Conservation (phyloP, 2,113 vertebrate genomes). For the Coryphaenoides rupestris region DNA sequence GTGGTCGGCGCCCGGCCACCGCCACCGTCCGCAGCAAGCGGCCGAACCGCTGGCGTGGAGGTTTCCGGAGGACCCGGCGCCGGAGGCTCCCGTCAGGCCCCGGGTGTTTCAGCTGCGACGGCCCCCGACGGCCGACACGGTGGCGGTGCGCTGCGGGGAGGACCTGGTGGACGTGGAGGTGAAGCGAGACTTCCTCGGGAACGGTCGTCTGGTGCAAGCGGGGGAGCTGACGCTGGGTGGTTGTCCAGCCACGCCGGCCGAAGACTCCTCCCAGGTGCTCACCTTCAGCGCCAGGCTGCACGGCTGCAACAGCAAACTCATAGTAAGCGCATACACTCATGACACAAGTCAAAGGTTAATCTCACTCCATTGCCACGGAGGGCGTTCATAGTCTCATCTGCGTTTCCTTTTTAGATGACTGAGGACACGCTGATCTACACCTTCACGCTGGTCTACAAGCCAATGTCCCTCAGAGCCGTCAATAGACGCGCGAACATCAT, state of each 20-base stretch:
- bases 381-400: background rate
- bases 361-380: background rate
- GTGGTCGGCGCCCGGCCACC: background rate
- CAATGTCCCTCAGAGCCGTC: background rate
- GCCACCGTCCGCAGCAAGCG: background rate
- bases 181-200: conserved; percentile 42
- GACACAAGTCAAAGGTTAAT: background rate
- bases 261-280: conserved; percentile 29
- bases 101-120: background rate
- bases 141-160: conserved; percentile 48
- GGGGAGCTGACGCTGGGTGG: conserved; percentile 44
- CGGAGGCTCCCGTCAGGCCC: too few species aligned
- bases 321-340: conserved; percentile 24
- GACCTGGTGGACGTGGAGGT: conserved; percentile 42
- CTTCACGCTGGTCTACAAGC: conserved; percentile 45
- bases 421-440: conserved; percentile 33
- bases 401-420: conserved; percentile 23
- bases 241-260: conserved; percentile 34
- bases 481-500: too few species aligned
- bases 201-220: conserved; percentile 21
- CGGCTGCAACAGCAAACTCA: conserved; percentile 30
- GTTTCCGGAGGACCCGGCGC: background rate
- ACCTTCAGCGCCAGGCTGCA: conserved; percentile 48
- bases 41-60: background rate
- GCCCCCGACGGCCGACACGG: background rate